A percentile compares a stretch with the other conserved stretches of the same genome.
Evolutionary conservation across 1,140 invertebrate species (phyloP).

Genomic region (Psix sp.): DNA sequence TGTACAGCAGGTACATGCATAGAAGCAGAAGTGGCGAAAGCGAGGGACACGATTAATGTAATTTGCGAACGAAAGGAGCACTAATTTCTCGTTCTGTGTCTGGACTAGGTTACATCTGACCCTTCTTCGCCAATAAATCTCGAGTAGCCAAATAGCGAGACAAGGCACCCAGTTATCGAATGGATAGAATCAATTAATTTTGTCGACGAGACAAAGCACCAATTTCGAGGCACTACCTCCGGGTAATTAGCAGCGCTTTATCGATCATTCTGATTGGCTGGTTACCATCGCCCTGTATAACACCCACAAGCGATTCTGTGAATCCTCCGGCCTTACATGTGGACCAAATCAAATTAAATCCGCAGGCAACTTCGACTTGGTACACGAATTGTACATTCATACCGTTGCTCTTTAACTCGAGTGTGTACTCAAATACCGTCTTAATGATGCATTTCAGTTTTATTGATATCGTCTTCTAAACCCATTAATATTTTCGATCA

Average conservation of each 20-base stretch:
- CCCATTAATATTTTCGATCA: too few relatives aligned
- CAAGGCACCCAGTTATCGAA: constrained; percentile 67
- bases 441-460: constrained; percentile 40
- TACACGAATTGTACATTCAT: constrained; percentile 41
- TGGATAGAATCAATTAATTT: constrained; percentile 73
- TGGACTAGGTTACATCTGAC: constrained; percentile 43
- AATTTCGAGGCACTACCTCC: constrained; percentile 67
- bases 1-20: constrained; percentile 11
- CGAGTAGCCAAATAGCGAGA: constrained; percentile 61
- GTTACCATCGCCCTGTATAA: constrained; percentile 50
- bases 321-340: constrained; percentile 49
- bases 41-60: constrained; percentile 42
- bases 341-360: constrained; percentile 59
- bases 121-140: constrained; percentile 61
- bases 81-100: constrained; percentile 53
- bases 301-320: constrained; percentile 51
- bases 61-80: constrained; percentile 49
- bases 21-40: constrained; percentile 24
- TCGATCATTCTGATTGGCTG: constrained; percentile 72
- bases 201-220: constrained; percentile 68
- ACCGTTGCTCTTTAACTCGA: constrained; percentile 28
- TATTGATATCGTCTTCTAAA: constrained; percentile 25
- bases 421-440: constrained; percentile 29
- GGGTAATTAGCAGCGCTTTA: constrained; percentile 72
- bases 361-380: constrained; percentile 49